phyloP scores from a whole-genome alignment of 2,113 vertebrate genomes.

The Pterocles burchelli region DNA sequence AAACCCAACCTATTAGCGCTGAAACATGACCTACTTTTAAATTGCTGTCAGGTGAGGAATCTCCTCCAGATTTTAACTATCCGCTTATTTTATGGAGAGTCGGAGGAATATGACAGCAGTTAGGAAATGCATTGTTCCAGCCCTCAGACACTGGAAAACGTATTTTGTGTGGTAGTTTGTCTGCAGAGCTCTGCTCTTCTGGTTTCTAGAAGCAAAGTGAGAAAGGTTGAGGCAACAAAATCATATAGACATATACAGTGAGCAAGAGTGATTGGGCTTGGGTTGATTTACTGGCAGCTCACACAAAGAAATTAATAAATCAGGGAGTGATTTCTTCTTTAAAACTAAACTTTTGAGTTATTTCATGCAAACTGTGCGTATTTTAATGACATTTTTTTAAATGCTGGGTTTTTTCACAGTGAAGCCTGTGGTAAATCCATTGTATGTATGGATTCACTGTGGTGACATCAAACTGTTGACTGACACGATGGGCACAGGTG shows the following conservation, averaged over 20 bases:
- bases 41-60: conserved; percentile 61
- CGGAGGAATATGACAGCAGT: not conserved
- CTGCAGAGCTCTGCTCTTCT: not conserved
- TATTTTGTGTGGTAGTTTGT: not conserved
- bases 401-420: not conserved
- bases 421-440: not conserved
- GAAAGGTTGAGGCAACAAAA: not conserved
- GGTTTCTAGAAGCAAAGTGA: not conserved
- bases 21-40: conserved; percentile 60
- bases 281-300: not conserved
- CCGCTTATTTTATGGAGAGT: not conserved
- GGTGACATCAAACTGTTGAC: not conserved
- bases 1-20: conserved; percentile 29
- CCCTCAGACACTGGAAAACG: not conserved
- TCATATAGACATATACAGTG: rapidly evolving
- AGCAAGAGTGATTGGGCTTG: not conserved
- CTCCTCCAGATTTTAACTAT: conserved; percentile 43
- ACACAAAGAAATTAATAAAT: not conserved
- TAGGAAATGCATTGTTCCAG: conserved; percentile 19
- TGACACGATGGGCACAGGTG: not conserved
- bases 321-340: not conserved
- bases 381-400: not conserved
- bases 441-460: not conserved
- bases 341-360: not conserved
- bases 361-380: not conserved